These are phyloP conservation scores for Ctenopoma kingsleyae DNA, from an alignment of 2,797 vertebrate species.

Conservation along the genomic window DNA sequence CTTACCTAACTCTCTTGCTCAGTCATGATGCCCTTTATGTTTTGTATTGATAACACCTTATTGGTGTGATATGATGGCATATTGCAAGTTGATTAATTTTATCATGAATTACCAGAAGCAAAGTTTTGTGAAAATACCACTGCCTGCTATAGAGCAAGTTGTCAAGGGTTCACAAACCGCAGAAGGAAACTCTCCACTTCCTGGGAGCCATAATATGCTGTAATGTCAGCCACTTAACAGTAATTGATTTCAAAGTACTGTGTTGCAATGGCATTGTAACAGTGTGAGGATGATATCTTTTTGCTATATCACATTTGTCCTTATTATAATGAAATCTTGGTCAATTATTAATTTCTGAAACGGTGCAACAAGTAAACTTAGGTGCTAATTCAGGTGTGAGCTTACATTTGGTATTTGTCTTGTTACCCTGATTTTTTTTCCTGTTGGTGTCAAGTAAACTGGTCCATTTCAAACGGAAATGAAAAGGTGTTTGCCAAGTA, in stretches of 20 bases:
- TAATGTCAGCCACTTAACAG: not conserved
- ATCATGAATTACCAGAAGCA: not conserved
- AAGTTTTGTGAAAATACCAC: not conserved
- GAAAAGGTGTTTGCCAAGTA: not conserved
- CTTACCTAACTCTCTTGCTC: not conserved
- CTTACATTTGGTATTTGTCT: not conserved
- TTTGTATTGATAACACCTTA: too few species aligned
- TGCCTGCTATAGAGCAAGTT: not conserved
- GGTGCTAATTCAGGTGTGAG: too few species aligned
- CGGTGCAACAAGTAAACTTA: not conserved
- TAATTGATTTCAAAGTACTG: not conserved
- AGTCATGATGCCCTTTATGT: not conserved
- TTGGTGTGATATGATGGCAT: not conserved
- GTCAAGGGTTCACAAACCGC: constrained; percentile 11
- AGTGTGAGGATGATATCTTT: not conserved
- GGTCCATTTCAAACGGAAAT: not conserved
- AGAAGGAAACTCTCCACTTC: constrained; percentile 32
- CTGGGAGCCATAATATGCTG: not conserved
- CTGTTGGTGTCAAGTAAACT: not conserved
- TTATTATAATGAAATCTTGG: not conserved
- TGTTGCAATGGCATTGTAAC: not conserved
- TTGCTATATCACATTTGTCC: not conserved
- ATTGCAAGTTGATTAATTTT: not conserved
- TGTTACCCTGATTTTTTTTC: not conserved
- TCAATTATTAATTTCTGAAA: not conserved